Percentiles rank a stretch among this genome's conserved stretches.
Evolutionary conservation across 1,140 invertebrate species (phyloP).

Genomic region (Euwallacea fornicatus): DNA sequence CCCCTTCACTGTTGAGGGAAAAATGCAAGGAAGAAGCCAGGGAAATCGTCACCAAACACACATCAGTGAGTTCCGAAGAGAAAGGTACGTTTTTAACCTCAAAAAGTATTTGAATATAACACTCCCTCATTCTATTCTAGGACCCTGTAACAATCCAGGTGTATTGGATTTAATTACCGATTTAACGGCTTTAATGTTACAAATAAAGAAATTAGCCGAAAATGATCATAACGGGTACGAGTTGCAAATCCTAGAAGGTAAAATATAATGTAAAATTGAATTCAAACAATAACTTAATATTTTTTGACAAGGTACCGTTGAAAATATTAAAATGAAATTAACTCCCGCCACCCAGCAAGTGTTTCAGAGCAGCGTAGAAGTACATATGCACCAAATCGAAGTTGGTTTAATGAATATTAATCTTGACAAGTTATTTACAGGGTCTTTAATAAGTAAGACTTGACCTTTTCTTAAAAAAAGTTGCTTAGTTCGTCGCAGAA

Average conservation of each 20-base stretch:
- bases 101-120: neutral
- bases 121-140: neutral
- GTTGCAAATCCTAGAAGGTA: constrained; percentile 86
- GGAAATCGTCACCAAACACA: constrained; percentile 78
- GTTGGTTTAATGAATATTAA: constrained; percentile 65
- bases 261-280: constrained; percentile 1
- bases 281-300: neutral
- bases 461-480: too few relatives aligned
- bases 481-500: too few relatives aligned
- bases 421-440: constrained; percentile 39
- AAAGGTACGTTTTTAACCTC: constrained; percentile 46
- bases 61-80: constrained; percentile 58
- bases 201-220: constrained; percentile 89
- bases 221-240: constrained; percentile 90
- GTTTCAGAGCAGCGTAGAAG: constrained; percentile 89
- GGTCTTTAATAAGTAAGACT: constrained; percentile 12
- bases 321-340: constrained; percentile 82
- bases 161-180: constrained; percentile 82
- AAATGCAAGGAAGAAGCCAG: constrained; percentile 83
- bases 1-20: constrained; percentile 83
- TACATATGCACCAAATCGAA: constrained; percentile 91
- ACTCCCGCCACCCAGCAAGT: constrained; percentile 75
- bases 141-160: constrained; percentile 56
- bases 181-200: constrained; percentile 87
- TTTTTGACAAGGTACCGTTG: constrained; percentile 63